phyloP scores from a whole-genome alignment of 1,140 invertebrate genomes.

The Onthophagus taurus region DNA sequence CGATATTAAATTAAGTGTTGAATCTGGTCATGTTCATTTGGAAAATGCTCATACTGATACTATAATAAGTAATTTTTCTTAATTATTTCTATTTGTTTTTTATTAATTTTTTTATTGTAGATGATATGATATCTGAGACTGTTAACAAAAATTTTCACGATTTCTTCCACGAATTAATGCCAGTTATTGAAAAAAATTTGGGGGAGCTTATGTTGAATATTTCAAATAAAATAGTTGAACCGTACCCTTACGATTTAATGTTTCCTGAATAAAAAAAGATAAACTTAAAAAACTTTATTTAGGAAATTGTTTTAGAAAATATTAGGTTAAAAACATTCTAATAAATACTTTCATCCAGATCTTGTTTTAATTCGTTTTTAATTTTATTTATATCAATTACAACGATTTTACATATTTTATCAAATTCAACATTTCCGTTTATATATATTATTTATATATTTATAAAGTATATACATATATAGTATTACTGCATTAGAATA shows the following conservation, averaged over 20 bases:
- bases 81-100: background rate
- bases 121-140: slow-evolving; percentile 47
- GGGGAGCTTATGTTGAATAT: slow-evolving; percentile 45
- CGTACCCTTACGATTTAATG: slow-evolving; percentile 46
- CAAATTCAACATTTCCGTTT: slow-evolving; percentile 23
- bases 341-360: slow-evolving; percentile 56
- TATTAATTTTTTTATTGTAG: slow-evolving; percentile 25
- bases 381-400: background rate
- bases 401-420: too few relatives aligned
- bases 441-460: too few relatives aligned
- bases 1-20: slow-evolving; percentile 45
- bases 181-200: slow-evolving; percentile 47
- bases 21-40: slow-evolving; percentile 46
- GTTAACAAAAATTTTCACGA: slow-evolving; percentile 53
- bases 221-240: slow-evolving; percentile 46
- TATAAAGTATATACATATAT: too few relatives aligned
- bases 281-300: slow-evolving; percentile 33
- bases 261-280: slow-evolving; percentile 40
- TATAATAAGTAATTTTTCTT: slow-evolving; percentile 35
- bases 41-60: slow-evolving; percentile 56
- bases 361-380: slow-evolving; percentile 31
- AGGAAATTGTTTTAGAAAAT: slow-evolving; percentile 46
- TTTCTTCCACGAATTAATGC: slow-evolving; percentile 48
- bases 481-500: too few relatives aligned
- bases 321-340: slow-evolving; percentile 47